Evolutionary conservation across 2,888 invertebrate genomes (phyloP).

Genomic region (Phytoseiulus persimilis): DNA sequence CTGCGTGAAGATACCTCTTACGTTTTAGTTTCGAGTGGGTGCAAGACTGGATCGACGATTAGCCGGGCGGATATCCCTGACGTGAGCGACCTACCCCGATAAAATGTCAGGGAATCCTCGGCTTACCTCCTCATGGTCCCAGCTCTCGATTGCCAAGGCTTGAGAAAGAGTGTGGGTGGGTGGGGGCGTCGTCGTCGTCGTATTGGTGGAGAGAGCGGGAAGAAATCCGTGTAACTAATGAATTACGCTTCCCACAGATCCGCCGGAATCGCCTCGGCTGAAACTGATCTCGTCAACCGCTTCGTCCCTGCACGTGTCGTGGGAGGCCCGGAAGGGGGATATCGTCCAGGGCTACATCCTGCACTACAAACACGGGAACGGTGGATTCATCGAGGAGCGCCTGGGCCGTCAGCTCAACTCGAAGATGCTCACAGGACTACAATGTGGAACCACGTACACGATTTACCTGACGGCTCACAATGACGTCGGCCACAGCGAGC

Average conservation of each 20-base stretch:
- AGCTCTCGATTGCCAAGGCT: too few species aligned
- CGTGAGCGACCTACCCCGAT: background rate
- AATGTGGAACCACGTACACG: slow-evolving; percentile 37
- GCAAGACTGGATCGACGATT: background rate
- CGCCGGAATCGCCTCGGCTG: slow-evolving; percentile 31
- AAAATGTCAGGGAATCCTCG: background rate
- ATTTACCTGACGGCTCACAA: slow-evolving; percentile 31
- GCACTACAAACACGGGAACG: slow-evolving; percentile 36
- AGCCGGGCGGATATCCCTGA: background rate
- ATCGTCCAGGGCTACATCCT: slow-evolving; percentile 25
- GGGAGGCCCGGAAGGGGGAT: slow-evolving; percentile 16
- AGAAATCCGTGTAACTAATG: background rate
- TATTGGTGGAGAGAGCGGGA: background rate
- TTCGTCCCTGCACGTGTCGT: slow-evolving; percentile 27
- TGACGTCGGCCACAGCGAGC: slow-evolving; percentile 35
- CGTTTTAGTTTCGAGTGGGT: background rate
- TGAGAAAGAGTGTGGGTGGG: too few species aligned
- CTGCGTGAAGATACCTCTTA: background rate
- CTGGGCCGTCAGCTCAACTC: slow-evolving; percentile 31
- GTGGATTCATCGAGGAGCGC: slow-evolving; percentile 33
- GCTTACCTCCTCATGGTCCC: background rate
- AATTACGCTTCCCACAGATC: background rate
- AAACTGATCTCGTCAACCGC: slow-evolving; percentile 35
- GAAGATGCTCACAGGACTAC: slow-evolving; percentile 27
- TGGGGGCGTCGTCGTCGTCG: too few species aligned